Evolutionary conservation across 2,113 vertebrate species (phyloP).

Genomic region (Atlantisia rogersi): DNA sequence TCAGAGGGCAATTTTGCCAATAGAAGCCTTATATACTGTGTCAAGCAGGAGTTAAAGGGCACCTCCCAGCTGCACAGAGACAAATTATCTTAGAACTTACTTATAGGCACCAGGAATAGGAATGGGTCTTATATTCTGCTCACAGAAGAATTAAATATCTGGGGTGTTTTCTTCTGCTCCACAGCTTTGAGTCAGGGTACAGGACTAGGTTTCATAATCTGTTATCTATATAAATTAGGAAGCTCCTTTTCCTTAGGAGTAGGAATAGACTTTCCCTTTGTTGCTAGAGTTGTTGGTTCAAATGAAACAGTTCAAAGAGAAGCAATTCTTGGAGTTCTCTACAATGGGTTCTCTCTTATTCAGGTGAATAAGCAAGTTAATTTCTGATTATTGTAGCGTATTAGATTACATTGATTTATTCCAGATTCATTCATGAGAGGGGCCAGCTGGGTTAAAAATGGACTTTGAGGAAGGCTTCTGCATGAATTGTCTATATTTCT

Average conservation of each 20-base stretch:
- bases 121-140: not conserved
- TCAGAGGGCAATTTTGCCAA: not conserved
- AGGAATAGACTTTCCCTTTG: not conserved
- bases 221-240: not conserved
- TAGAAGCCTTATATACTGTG: not conserved
- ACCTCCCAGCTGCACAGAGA: rapidly evolving
- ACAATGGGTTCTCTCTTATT: not conserved
- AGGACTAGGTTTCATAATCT: not conserved
- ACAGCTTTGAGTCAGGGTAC: not conserved
- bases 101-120: not conserved
- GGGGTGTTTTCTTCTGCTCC: not conserved
- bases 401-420: not conserved
- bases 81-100: not conserved
- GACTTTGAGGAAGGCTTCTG: not conserved
- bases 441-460: not conserved
- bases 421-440: not conserved
- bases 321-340: not conserved
- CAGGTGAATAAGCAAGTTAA: not conserved
- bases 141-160: not conserved
- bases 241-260: not conserved
- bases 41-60: not conserved
- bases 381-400: not conserved
- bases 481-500: not conserved
- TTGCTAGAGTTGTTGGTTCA: not conserved
- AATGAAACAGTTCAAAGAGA: not conserved